Conservation (phyloP, 2,113 vertebrate genomes). For the Stomatorhinus ivindoensis region DNA sequence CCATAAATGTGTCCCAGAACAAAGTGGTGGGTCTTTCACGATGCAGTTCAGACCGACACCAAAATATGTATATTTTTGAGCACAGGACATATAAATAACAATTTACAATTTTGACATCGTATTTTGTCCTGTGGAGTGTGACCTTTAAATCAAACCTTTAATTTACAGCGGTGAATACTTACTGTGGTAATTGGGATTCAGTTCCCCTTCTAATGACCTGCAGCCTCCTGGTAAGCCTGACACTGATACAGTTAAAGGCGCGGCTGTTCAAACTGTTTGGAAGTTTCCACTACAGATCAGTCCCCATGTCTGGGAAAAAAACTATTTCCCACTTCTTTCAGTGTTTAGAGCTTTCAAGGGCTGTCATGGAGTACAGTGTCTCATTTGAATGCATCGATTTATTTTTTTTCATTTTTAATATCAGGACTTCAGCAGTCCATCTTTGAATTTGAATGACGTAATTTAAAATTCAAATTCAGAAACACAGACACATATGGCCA, state of each 20-base stretch:
- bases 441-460: background rate
- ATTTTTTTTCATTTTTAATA: background rate
- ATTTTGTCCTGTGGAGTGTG: background rate
- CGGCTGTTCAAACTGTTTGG: background rate
- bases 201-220: background rate
- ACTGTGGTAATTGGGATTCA: background rate
- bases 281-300: background rate
- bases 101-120: background rate
- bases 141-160: background rate
- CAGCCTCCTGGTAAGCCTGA: background rate
- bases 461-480: background rate
- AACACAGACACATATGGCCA: background rate
- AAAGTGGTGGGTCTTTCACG: background rate
- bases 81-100: background rate
- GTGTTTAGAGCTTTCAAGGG: background rate
- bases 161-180: background rate
- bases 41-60: background rate
- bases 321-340: background rate
- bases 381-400: background rate
- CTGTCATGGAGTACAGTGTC: background rate
- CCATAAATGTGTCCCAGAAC: background rate
- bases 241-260: background rate
- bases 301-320: background rate
- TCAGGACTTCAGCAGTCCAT: background rate
- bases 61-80: background rate